Conservation (phyloP, 2,888 invertebrate species). For the Drosophila prostipennis region DNA sequence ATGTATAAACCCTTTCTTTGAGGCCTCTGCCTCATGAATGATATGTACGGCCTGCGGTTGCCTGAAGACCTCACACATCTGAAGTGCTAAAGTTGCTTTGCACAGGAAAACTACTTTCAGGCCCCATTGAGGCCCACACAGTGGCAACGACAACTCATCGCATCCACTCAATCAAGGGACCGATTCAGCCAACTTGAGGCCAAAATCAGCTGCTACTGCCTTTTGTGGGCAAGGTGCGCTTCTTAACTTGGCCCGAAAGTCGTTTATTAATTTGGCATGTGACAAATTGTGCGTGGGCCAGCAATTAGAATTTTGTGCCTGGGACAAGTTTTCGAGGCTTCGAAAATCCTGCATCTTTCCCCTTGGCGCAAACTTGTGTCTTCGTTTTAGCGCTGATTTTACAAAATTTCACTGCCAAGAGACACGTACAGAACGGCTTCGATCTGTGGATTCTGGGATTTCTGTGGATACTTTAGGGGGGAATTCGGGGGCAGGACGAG, state of each 20-base stretch:
- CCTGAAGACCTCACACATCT: constrained; percentile 24
- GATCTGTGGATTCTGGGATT: constrained; percentile 48
- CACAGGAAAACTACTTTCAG: constrained; percentile 31
- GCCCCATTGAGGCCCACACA: constrained; percentile 5
- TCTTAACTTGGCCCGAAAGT: constrained; percentile 20
- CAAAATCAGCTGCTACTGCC: constrained; percentile 70
- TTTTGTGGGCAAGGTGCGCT: constrained; percentile 11
- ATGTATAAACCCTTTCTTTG: too few species aligned
- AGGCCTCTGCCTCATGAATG: too few species aligned
- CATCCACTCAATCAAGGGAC: constrained; percentile 62
- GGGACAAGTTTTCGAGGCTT: constrained; percentile 47
- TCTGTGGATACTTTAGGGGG: neutral
- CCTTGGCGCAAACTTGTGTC: neutral
- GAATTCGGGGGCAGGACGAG: constrained; percentile 31
- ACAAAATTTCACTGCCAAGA: constrained; percentile 65
- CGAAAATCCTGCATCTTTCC: neutral
- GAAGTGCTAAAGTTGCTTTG: constrained; percentile 21
- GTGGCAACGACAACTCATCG: constrained; percentile 19
- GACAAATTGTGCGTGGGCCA: constrained; percentile 74
- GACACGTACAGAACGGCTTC: constrained; percentile 69
- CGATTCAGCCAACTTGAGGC: constrained; percentile 62
- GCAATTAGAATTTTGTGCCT: constrained; percentile 57
- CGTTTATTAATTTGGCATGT: constrained; percentile 78
- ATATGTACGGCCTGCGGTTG: too few species aligned
- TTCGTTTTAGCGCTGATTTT: constrained; percentile 61